phyloP scores from a whole-genome alignment of 2,888 invertebrate species.

The Cheilosia grossa region DNA sequence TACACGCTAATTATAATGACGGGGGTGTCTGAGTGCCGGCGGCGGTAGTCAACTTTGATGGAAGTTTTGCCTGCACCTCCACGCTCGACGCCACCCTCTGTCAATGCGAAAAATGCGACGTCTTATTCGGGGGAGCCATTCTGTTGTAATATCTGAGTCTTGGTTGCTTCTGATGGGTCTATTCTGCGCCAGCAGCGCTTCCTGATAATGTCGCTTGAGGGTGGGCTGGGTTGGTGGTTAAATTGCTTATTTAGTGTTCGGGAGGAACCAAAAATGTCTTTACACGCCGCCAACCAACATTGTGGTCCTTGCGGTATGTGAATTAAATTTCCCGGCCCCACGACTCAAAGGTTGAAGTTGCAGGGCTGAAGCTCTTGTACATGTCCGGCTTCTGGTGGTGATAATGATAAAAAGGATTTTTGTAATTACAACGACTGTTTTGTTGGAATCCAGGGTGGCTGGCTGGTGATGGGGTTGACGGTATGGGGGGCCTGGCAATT shows the following conservation, averaged over 20 bases:
- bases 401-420: constrained; percentile 73
- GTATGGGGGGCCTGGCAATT: constrained; percentile 54
- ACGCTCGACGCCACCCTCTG: not conserved
- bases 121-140: constrained; percentile 33
- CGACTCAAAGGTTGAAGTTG: constrained; percentile 30
- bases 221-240: constrained; percentile 59
- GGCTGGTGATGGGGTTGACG: constrained; percentile 26
- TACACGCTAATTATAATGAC: constrained; percentile 67
- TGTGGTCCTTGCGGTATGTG: constrained; percentile 32
- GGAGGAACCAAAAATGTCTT: constrained; percentile 64
- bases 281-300: constrained; percentile 28
- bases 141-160: constrained; percentile 20
- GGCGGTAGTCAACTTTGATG: constrained; percentile 41
- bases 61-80: constrained; percentile 31
- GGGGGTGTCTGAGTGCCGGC: constrained; percentile 24
- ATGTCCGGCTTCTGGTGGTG: constrained; percentile 64
- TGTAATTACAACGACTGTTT: constrained; percentile 70
- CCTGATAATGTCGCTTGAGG: constrained; percentile 37
- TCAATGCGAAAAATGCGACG: constrained; percentile 30
- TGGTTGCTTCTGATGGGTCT: constrained; percentile 33
- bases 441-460: constrained; percentile 37
- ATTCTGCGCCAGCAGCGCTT: constrained; percentile 50
- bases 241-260: constrained; percentile 70
- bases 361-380: constrained; percentile 42
- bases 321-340: constrained; percentile 42